These are phyloP conservation scores for Lates japonicus DNA, from an alignment of 2,797 vertebrate genomes.

Conservation along the genomic window DNA sequence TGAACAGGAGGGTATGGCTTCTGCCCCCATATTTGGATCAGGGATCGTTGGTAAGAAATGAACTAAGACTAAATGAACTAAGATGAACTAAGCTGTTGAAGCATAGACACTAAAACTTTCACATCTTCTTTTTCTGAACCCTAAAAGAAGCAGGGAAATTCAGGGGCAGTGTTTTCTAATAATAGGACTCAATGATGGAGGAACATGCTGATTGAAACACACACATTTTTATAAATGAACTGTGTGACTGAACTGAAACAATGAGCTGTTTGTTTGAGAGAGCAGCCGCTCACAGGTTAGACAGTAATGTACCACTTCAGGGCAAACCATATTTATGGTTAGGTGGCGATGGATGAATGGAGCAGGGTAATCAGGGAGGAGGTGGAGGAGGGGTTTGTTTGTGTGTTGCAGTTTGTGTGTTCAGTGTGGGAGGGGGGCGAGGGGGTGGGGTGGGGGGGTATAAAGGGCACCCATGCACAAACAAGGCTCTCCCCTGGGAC, in stretches of 20 bases:
- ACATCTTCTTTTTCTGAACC: conserved; percentile 16
- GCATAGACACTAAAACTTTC: conserved; percentile 26
- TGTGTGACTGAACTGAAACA: conserved; percentile 48
- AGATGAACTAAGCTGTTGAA: conserved; percentile 24
- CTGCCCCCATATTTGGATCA: conserved; percentile 90
- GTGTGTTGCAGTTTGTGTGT: conserved; percentile 73
- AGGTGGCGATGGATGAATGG: conserved; percentile 63
- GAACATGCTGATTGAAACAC: conserved; percentile 21
- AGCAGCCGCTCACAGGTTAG: conserved; percentile 52
- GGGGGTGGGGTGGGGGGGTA: conserved; percentile 38
- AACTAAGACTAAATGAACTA: too few relatives aligned
- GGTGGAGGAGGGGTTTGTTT: conserved; percentile 76
- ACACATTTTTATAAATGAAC: conserved; percentile 36
- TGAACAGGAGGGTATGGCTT: conserved; percentile 88
- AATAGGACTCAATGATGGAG: conserved; percentile 4
- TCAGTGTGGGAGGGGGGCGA: conserved; percentile 49
- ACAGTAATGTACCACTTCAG: conserved; percentile 60
- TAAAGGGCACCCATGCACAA: conserved; percentile 85
- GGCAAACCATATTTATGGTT: conserved; percentile 69
- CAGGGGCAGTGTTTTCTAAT: conserved; percentile 16
- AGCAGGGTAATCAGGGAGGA: conserved; percentile 71
- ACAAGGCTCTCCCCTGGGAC: conserved; percentile 80
- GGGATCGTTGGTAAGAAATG: conserved; percentile 89
- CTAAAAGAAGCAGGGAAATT: conserved; percentile 16
- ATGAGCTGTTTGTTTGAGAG: conserved; percentile 49